Evolutionary conservation across 2,888 invertebrate species (phyloP).

Genomic region (Cataglyphis cursor): DNA sequence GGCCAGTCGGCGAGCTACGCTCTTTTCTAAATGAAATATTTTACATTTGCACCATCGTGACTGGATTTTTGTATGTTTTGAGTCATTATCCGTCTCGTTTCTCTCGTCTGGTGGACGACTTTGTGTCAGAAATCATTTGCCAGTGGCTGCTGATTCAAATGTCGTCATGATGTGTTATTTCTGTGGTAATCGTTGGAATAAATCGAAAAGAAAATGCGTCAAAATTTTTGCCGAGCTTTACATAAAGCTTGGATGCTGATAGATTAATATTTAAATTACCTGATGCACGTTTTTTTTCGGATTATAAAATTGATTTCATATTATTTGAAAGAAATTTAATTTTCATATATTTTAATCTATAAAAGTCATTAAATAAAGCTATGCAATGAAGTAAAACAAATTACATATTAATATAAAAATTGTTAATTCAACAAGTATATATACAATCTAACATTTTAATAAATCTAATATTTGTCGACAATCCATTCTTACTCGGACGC

Average conservation of each 20-base stretch:
- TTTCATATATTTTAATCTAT: background rate
- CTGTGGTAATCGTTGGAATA: conserved; percentile 28
- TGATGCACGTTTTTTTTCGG: background rate
- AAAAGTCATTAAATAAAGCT: background rate
- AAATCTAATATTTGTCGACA: background rate
- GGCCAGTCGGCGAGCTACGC: conserved; percentile 55
- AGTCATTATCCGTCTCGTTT: conserved; percentile 58
- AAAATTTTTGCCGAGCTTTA: background rate
- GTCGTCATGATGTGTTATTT: conserved; percentile 25
- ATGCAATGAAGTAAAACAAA: background rate
- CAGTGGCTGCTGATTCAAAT: conserved; percentile 13
- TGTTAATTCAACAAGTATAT: background rate
- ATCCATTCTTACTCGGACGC: background rate
- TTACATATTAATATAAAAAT: background rate
- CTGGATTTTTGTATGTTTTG: conserved; percentile 29
- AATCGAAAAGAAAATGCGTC: background rate
- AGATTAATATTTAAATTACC: background rate
- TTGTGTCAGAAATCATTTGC: conserved; percentile 36
- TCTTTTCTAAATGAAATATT: conserved; percentile 74
- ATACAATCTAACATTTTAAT: background rate
- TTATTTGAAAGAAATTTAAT: background rate
- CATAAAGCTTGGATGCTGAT: background rate
- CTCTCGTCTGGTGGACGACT: conserved; percentile 47
- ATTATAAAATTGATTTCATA: background rate
- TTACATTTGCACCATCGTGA: conserved; percentile 61